Conservation (phyloP, 2,113 vertebrate species). For the Maccullochella peelii region DNA sequence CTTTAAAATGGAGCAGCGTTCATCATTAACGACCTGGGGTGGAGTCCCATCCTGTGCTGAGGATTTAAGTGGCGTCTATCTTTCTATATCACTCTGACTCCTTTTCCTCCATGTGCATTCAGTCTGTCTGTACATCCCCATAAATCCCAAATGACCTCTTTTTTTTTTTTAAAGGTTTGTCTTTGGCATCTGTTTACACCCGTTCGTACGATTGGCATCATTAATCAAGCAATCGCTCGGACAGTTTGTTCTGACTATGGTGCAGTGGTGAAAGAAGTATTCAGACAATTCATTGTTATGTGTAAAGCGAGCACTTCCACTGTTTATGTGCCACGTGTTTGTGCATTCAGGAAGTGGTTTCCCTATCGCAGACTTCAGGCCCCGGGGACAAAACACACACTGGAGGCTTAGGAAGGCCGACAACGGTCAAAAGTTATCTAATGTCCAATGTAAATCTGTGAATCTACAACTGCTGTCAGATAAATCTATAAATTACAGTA, state of each 20-base stretch:
- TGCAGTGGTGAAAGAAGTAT: no score
- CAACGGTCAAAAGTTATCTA: not conserved
- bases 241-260: no score
- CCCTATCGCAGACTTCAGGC: conserved; percentile 11
- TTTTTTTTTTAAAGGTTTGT: not conserved
- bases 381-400: conserved; percentile 5
- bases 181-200: not conserved
- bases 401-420: not conserved
- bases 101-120: conserved; percentile 23
- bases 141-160: not conserved
- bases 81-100: conserved; percentile 25
- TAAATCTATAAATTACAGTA: not conserved
- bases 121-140: not conserved
- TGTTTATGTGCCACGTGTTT: conserved; percentile 18
- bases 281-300: not conserved
- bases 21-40: conserved; percentile 54
- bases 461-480: not conserved
- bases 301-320: not conserved
- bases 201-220: not conserved
- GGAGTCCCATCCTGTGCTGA: conserved; percentile 63
- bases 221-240: not conserved
- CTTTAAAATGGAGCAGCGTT: conserved; percentile 43
- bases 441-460: not conserved
- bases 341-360: conserved; percentile 39
- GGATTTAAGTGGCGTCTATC: conserved; percentile 49